Evolutionary conservation across 2,113 vertebrate species (phyloP).

Genomic region (Meles meles): DNA sequence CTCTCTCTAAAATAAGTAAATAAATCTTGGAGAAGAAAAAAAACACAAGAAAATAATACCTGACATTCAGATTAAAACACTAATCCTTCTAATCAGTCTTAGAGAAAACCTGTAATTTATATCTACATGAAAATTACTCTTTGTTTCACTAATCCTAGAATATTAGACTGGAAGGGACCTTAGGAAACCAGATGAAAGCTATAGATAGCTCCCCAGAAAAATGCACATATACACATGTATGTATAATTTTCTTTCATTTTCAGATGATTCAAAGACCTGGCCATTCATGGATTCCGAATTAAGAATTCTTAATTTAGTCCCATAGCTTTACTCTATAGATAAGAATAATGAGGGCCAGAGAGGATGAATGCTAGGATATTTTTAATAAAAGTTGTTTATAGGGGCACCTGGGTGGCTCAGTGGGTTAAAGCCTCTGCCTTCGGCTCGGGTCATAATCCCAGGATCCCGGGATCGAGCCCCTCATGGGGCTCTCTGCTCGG

Average conservation of each 20-base stretch:
- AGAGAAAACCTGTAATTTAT: neutral
- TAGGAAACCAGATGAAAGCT: neutral
- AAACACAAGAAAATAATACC: neutral
- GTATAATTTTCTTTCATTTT: neutral
- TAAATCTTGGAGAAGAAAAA: neutral
- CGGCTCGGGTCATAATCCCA: too few species aligned
- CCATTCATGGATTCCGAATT: neutral
- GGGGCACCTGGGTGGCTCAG: too few species aligned
- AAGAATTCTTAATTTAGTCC: neutral
- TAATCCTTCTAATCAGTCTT: neutral
- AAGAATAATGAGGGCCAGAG: neutral
- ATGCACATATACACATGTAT: neutral
- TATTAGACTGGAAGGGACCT: neutral
- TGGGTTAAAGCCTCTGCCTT: too few species aligned
- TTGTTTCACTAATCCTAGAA: neutral
- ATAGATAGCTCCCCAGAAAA: neutral
- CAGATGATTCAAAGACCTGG: neutral
- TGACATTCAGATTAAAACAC: neutral
- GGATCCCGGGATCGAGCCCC: too few species aligned
- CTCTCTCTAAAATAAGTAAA: neutral
- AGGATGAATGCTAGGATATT: neutral
- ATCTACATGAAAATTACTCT: neutral
- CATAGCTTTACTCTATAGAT: neutral
- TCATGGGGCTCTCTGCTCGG: too few species aligned
- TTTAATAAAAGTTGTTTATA: neutral